Evolutionary conservation across 2,888 invertebrate genomes (phyloP).

Genomic region (Oligia fasciuncula): DNA sequence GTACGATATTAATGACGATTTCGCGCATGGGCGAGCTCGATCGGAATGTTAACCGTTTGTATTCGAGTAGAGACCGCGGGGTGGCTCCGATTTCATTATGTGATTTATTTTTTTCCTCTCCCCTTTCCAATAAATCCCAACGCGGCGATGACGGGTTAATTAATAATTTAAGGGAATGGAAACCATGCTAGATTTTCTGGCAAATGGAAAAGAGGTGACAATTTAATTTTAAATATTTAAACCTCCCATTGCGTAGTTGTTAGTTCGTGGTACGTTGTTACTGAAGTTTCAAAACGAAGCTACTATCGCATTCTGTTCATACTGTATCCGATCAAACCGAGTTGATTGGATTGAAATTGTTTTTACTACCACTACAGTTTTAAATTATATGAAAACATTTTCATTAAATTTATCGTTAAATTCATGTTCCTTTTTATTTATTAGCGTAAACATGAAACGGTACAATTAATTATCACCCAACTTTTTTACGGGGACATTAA

Average conservation of each 20-base stretch:
- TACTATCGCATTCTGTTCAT: constrained; percentile 54
- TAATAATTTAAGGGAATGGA: constrained; percentile 84
- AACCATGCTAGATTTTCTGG: constrained; percentile 65
- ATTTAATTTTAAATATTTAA: constrained; percentile 67
- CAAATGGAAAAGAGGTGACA: constrained; percentile 72
- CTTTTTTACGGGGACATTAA: constrained; percentile 56
- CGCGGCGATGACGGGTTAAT: constrained; percentile 83
- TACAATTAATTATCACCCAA: constrained; percentile 30
- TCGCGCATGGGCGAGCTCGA: constrained; percentile 77
- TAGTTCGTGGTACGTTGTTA: constrained; percentile 16
- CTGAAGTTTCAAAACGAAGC: constrained; percentile 40
- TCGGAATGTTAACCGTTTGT: constrained; percentile 78
- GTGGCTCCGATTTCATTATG: constrained; percentile 85
- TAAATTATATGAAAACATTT: constrained; percentile 20
- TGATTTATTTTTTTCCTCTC: constrained; percentile 82
- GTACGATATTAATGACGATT: constrained; percentile 85
- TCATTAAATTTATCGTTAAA: constrained; percentile 5
- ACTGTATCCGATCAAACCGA: constrained; percentile 24
- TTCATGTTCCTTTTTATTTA: constrained; percentile 14
- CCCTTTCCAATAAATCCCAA: constrained; percentile 84
- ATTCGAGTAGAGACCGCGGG: constrained; percentile 74
- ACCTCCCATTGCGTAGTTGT: constrained; percentile 34
- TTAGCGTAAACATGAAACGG: constrained; percentile 13
- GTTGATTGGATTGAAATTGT: constrained; percentile 44
- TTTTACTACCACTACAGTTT: constrained; percentile 24